These are phyloP conservation scores for Petrolisthes manimaculis DNA, from an alignment of 2,888 invertebrate genomes.

Conservation along the genomic window DNA sequence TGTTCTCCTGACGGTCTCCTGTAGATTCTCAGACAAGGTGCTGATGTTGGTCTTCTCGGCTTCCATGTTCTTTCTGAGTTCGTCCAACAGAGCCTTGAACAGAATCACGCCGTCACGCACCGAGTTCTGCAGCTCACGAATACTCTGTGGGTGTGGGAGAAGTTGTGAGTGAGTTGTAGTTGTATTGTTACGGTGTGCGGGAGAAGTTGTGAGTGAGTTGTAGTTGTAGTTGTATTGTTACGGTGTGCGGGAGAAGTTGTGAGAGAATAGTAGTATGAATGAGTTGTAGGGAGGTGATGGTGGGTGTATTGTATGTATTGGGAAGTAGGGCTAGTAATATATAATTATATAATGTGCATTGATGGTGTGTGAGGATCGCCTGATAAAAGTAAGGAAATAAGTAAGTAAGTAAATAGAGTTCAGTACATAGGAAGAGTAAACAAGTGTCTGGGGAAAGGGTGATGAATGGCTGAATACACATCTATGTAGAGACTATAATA, in stretches of 20 bases:
- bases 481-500: no score
- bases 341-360: no score
- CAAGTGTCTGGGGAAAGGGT: no score
- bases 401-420: no score
- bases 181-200: background rate
- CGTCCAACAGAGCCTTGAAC: slow-evolving; percentile 78
- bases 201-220: background rate
- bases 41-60: slow-evolving; percentile 78
- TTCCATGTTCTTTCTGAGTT: slow-evolving; percentile 77
- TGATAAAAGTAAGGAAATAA: no score
- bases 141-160: slow-evolving; percentile 64
- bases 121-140: slow-evolving; percentile 77
- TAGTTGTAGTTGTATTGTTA: background rate
- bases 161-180: background rate
- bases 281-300: no score
- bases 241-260: background rate
- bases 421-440: no score
- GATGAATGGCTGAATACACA: no score
- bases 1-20: slow-evolving; percentile 78
- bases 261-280: background rate
- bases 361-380: no score
- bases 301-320: no score
- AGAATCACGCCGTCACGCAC: slow-evolving; percentile 79
- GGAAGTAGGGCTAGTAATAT: no score
- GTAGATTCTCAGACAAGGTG: slow-evolving; percentile 78